Base-by-base conservation (phyloP, 92 coral and sea anemone species). In the Umimayanthus chanpuru region DNA sequence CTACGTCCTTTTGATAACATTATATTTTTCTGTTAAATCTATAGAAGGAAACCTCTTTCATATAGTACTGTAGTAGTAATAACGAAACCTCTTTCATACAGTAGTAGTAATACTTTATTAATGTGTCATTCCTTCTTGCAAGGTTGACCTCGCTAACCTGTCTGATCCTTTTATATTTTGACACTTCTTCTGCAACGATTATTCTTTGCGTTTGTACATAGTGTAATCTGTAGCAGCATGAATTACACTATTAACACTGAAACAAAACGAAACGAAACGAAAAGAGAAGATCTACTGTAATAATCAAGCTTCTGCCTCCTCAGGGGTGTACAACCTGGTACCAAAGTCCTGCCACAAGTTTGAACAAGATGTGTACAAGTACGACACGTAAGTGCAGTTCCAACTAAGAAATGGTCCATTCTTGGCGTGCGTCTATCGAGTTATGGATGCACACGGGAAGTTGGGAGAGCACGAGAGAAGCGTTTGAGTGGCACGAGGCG, bases 341-440 rank as follows among this genome's bases (percentile, higher is more conserved):
- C 99, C 99, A n/a, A 96, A 92, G 66, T 97, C 99, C 0, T 97
- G 99, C 68, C 98, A 97, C 82, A 96, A 93, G 81, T 97, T 97
- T 92, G 98, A 95, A 76, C 99, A 97, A 89, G 97, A 97, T 79
- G 95, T 96, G 71, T 97, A 92, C 92, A 95, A 84, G 78, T 97
- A 94, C 67, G 90, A 97, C 89, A 97, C 99, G 99, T 97, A 89
- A 94, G 99, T 88, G 4, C 1, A 38, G 50, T 10, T 9, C 26
- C 25, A 14, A 16, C 2, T 32, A 53, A 53, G 20, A 16, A 0
- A 53, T 53, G 0, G 58, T 18, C 14, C 14, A 11, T 44, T 1
- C 5, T 66, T 10, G n/a, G 29, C 36, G 15, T 80, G 86, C 21
- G 1, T 5, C 21, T 4, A 21, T 2, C 25, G 21, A 61, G 6